A percentile compares a stretch with the other conserved stretches of the same genome.
Conservation (phyloP, 2,888 invertebrate genomes). For the Cantharis nigra region DNA sequence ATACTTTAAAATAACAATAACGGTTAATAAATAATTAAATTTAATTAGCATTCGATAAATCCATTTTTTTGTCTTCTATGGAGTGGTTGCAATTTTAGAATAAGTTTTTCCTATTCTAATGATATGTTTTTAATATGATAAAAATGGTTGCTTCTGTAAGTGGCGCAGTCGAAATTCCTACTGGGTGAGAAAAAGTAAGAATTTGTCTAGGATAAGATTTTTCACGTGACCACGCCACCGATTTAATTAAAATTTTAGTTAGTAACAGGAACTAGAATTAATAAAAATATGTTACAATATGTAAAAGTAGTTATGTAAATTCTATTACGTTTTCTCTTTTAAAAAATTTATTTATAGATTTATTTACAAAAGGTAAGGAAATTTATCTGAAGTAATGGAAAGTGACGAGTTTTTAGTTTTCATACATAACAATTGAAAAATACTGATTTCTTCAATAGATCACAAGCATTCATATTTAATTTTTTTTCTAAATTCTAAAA, state of each 20-base stretch:
- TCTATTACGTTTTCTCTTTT: not conserved
- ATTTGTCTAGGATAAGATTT: not conserved
- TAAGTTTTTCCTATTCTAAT: constrained; percentile 18
- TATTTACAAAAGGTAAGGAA: not conserved
- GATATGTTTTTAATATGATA: constrained; percentile 31
- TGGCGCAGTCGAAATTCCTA: not conserved
- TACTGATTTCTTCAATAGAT: not conserved
- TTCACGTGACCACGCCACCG: not conserved
- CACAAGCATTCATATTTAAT: not conserved
- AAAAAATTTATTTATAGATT: not conserved
- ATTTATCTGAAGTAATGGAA: not conserved
- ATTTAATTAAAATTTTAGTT: not conserved
- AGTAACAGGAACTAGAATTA: not conserved
- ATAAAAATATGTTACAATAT: no score
- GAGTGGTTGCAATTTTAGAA: constrained; percentile 5
- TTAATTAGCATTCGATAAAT: not conserved
- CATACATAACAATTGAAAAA: not conserved
- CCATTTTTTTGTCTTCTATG: constrained; percentile 4
- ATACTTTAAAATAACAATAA: not conserved
- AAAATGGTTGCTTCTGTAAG: constrained; percentile 17
- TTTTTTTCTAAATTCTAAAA: not conserved
- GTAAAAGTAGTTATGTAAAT: not conserved
- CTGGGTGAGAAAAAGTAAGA: not conserved
- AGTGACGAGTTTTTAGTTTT: not conserved
- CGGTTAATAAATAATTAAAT: not conserved